Conservation (phyloP, 2,888 invertebrate species). For the Cataglyphis rosenhaueri region DNA sequence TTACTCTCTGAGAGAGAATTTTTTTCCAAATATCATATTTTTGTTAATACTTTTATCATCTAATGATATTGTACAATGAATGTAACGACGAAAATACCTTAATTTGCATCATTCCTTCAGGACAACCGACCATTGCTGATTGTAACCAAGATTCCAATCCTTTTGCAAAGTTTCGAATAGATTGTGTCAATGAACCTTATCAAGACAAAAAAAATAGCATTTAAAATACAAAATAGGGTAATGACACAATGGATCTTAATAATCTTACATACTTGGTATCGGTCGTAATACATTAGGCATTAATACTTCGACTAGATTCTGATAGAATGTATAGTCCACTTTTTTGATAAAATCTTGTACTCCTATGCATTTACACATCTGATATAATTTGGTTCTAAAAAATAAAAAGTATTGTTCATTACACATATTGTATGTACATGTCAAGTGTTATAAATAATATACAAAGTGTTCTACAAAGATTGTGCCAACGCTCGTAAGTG, state of each 20-base stretch:
- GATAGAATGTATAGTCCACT: constrained; percentile 97
- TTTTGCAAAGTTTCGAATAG: constrained; percentile 96
- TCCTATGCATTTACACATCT: constrained; percentile 90
- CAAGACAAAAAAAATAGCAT: constrained; percentile 50
- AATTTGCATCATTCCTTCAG: constrained; percentile 92
- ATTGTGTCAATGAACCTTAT: constrained; percentile 94
- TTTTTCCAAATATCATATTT: constrained; percentile 9
- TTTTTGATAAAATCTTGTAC: constrained; percentile 92
- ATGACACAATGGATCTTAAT: constrained; percentile 26
- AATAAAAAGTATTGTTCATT: constrained; percentile 78
- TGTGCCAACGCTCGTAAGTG: no score
- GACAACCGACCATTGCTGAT: constrained; percentile 93
- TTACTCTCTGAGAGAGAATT: not conserved
- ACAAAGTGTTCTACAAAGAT: not conserved
- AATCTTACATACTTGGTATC: constrained; percentile 92
- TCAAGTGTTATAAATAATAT: not conserved
- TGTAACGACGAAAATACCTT: constrained; percentile 87
- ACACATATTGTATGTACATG: no score
- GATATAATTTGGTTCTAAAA: constrained; percentile 88
- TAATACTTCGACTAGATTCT: constrained; percentile 97
- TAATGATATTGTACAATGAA: not conserved
- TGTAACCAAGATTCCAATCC: constrained; percentile 95
- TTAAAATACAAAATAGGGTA: constrained; percentile 28
- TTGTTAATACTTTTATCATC: not conserved
- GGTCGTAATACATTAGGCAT: constrained; percentile 98